phyloP scores from a whole-genome alignment of 2,888 invertebrate genomes.

The Agrenia bidenticulata region DNA sequence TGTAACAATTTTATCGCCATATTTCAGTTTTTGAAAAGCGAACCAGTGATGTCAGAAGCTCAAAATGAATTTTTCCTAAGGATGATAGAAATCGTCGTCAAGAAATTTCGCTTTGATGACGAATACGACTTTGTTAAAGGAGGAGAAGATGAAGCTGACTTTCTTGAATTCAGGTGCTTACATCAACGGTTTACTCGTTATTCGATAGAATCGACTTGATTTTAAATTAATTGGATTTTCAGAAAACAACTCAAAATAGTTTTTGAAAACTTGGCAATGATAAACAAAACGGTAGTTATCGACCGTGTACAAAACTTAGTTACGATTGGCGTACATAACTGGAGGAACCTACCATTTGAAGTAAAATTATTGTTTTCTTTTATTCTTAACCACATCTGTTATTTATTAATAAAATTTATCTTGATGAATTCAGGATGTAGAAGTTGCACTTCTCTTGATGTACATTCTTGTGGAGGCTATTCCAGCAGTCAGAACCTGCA shows the following conservation, averaged over 20 bases:
- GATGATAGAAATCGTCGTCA: conserved; percentile 58
- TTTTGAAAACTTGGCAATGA: conserved; percentile 60
- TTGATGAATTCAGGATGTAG: conserved; percentile 56
- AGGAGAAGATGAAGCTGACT: conserved; percentile 62
- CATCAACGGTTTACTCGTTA: conserved; percentile 1
- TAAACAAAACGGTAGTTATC: conserved; percentile 59
- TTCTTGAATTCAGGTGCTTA: conserved; percentile 58
- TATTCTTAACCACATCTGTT: not conserved
- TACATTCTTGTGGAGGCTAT: conserved; percentile 60
- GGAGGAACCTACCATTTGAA: conserved; percentile 57
- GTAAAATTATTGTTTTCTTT: conserved; percentile 24
- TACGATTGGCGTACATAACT: conserved; percentile 56
- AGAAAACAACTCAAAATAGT: conserved; percentile 60
- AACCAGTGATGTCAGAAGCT: conserved; percentile 54
- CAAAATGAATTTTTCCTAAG: conserved; percentile 57
- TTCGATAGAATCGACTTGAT: conserved; percentile 12
- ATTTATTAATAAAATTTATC: conserved; percentile 1
- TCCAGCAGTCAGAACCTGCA: conserved; percentile 29
- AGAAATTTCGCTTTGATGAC: conserved; percentile 60
- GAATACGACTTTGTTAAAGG: conserved; percentile 60
- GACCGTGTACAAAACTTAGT: conserved; percentile 57
- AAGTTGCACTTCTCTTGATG: conserved; percentile 59
- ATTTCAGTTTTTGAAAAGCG: conserved; percentile 57
- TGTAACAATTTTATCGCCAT: no score
- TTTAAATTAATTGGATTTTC: conserved; percentile 13